phyloP scores from a whole-genome alignment of 2,797 vertebrate genomes.

The Anomalospiza imberbis region DNA sequence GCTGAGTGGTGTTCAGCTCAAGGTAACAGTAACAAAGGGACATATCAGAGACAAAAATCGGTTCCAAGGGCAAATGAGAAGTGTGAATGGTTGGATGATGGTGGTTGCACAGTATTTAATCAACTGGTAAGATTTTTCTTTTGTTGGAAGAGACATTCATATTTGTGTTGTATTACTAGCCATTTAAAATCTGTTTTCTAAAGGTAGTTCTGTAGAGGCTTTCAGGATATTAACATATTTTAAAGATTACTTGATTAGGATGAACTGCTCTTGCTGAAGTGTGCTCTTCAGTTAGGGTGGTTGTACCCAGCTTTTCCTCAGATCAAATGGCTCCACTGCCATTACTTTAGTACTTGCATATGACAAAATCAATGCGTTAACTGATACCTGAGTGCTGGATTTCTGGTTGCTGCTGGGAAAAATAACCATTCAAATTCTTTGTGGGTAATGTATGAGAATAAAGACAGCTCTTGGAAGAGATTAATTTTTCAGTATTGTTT shows the following conservation, averaged over 20 bases:
- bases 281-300: background rate
- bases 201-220: background rate
- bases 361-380: background rate
- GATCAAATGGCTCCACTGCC: background rate
- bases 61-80: conserved; percentile 67
- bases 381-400: background rate
- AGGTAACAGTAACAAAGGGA: conserved; percentile 59
- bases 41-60: conserved; percentile 62
- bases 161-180: background rate
- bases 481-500: background rate
- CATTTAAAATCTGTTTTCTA: background rate
- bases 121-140: conserved; percentile 73
- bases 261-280: background rate
- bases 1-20: conserved; percentile 84
- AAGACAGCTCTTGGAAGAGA: background rate
- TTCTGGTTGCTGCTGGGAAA: background rate
- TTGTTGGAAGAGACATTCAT: background rate
- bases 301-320: background rate
- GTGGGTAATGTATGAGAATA: background rate
- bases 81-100: conserved; percentile 74
- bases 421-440: background rate
- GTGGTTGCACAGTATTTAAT: conserved; percentile 74
- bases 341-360: background rate
- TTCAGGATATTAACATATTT: accelerated
- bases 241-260: background rate